A percentile compares a stretch with the other conserved stretches of the same genome.
Conservation (phyloP, 2,797 vertebrate genomes). For the Coracias cyanogaster region DNA sequence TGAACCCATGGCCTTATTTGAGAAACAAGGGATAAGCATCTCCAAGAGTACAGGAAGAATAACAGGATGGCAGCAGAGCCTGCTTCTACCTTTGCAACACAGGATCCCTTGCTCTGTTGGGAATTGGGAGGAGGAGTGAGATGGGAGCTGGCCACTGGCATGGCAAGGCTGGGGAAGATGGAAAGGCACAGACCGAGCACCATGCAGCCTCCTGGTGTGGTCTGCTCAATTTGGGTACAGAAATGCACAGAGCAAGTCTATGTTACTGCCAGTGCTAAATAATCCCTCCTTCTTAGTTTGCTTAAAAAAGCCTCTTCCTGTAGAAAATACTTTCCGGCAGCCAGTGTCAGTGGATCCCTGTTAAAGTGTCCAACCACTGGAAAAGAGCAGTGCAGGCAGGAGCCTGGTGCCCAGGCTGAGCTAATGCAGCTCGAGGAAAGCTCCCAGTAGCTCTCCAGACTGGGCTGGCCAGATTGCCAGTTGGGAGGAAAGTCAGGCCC, state of each 20-base stretch:
- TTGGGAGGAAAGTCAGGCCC: background rate
- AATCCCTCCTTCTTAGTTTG: background rate
- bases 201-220: background rate
- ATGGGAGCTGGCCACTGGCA: background rate
- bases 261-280: background rate
- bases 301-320: background rate
- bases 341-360: background rate
- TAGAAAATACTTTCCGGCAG: background rate
- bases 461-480: fast-evolving
- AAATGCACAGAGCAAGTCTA: background rate
- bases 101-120: background rate
- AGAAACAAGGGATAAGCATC: background rate
- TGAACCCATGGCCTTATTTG: background rate
- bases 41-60: background rate
- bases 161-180: background rate
- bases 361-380: fast-evolving
- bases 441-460: background rate
- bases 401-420: background rate
- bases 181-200: background rate
- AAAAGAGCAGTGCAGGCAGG: background rate
- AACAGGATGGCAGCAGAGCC: background rate
- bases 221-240: background rate
- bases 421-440: fast-evolving
- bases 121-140: background rate
- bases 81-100: background rate